Percentiles rank a stretch among this genome's conserved stretches.
Evolutionary conservation across 92 coral and sea anemone species (phyloP).

Genomic region (Siderastrea radians): DNA sequence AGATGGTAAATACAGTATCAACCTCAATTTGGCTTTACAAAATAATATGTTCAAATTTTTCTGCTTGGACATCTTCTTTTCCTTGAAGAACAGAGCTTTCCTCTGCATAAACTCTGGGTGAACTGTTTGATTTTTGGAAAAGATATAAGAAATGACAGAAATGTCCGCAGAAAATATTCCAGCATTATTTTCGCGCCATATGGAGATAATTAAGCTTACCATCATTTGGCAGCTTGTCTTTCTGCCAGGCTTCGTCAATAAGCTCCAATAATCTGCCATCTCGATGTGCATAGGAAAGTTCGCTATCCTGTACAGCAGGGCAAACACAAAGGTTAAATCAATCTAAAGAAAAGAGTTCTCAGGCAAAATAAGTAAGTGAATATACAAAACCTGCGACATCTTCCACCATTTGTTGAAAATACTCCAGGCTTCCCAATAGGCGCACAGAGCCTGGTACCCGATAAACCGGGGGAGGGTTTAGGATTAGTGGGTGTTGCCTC

Average conservation of each 20-base stretch:
- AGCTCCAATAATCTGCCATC: constrained; percentile 84
- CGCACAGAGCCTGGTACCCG: background rate
- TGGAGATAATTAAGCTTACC: constrained; percentile 40
- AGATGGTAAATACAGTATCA: too few relatives aligned
- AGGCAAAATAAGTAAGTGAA: background rate
- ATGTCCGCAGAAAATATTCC: too few relatives aligned
- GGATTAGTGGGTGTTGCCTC: background rate
- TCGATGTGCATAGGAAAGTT: constrained; percentile 83
- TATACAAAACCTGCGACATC: constrained; percentile 40
- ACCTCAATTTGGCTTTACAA: too few relatives aligned
- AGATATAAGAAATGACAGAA: too few relatives aligned
- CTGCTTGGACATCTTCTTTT: too few relatives aligned
- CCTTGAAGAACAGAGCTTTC: too few relatives aligned
- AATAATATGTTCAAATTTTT: too few relatives aligned
- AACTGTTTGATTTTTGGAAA: too few relatives aligned
- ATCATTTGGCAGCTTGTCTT: constrained; percentile 89
- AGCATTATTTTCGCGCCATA: too few relatives aligned
- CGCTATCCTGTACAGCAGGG: constrained; percentile 79
- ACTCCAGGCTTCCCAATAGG: background rate
- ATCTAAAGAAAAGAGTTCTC: too few relatives aligned
- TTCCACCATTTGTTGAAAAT: background rate
- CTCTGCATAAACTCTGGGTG: too few relatives aligned
- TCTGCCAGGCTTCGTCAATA: constrained; percentile 89
- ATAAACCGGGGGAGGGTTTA: background rate
- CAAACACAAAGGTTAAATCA: background rate